These are phyloP conservation scores for Colostygia pectinataria DNA, from an alignment of 2,888 invertebrate genomes.

Conservation along the genomic window DNA sequence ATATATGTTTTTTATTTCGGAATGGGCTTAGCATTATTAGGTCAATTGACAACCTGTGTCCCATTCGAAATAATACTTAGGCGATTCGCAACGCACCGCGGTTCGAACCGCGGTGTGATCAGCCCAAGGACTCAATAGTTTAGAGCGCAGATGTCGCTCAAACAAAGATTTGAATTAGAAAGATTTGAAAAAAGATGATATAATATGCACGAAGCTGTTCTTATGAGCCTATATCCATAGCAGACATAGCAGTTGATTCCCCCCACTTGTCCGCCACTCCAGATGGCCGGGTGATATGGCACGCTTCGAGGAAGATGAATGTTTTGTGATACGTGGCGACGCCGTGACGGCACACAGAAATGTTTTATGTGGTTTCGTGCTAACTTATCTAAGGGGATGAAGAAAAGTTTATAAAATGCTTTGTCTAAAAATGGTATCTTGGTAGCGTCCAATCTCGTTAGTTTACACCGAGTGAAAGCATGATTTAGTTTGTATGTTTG, in stretches of 20 bases:
- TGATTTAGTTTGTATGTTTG: too few relatives aligned
- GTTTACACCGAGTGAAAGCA: background rate
- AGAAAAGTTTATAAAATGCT: background rate
- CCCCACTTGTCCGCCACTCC: conserved; percentile 49
- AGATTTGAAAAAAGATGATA: background rate
- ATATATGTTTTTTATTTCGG: too few relatives aligned
- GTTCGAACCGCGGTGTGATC: too few relatives aligned
- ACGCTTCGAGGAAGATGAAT: conserved; percentile 59
- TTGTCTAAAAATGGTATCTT: background rate
- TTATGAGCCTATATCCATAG: conserved; percentile 17
- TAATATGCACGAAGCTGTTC: conserved; percentile 5
- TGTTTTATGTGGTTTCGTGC: conserved; percentile 25
- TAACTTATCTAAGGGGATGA: conserved; percentile 1
- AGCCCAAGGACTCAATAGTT: too few relatives aligned
- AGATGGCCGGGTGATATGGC: conserved; percentile 65
- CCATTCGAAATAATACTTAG: too few relatives aligned
- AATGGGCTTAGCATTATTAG: too few relatives aligned
- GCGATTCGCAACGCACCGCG: too few relatives aligned
- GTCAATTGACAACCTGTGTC: too few relatives aligned
- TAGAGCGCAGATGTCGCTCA: too few relatives aligned
- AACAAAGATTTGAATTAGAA: too few relatives aligned
- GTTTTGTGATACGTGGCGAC: conserved; percentile 37
- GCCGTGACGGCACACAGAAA: conserved; percentile 29
- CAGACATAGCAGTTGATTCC: conserved; percentile 28
- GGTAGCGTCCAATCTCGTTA: background rate